Evolutionary conservation across 2,888 invertebrate species (phyloP).

Genomic region (Andrena flavipes): DNA sequence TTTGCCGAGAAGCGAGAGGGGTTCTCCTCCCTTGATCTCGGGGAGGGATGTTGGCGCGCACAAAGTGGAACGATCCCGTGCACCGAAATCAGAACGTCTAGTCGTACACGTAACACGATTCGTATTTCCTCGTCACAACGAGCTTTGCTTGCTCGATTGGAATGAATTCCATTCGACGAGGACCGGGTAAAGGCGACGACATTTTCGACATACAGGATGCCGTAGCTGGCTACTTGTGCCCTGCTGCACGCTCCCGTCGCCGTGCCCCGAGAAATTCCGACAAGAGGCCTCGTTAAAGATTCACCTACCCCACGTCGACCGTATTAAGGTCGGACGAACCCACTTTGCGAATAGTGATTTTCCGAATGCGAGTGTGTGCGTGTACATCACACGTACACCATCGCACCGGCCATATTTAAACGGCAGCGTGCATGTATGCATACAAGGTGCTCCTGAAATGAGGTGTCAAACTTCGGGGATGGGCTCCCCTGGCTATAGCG

Average conservation of each 20-base stretch:
- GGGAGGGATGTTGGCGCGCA: conserved; percentile 44
- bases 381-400: conserved; percentile 22
- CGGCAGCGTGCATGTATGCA: not conserved
- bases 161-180: conserved; percentile 66
- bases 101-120: conserved; percentile 63
- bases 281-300: conserved; percentile 73
- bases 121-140: conserved; percentile 62
- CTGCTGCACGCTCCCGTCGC: conserved; percentile 39
- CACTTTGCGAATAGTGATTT: conserved; percentile 71
- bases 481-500: not conserved
- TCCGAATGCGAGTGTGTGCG: conserved; percentile 52
- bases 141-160: conserved; percentile 64
- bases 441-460: conserved; percentile 20
- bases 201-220: conserved; percentile 64
- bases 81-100: conserved; percentile 56
- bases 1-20: conserved; percentile 23
- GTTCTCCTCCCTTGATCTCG: conserved; percentile 33
- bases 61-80: conserved; percentile 44
- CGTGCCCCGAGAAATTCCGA: conserved; percentile 66
- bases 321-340: conserved; percentile 70
- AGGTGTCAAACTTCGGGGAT: not conserved
- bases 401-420: conserved; percentile 34
- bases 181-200: conserved; percentile 62
- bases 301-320: conserved; percentile 67
- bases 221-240: conserved; percentile 61